phyloP scores from a whole-genome alignment of 1,140 invertebrate genomes.

The Lepidostoma basale region DNA sequence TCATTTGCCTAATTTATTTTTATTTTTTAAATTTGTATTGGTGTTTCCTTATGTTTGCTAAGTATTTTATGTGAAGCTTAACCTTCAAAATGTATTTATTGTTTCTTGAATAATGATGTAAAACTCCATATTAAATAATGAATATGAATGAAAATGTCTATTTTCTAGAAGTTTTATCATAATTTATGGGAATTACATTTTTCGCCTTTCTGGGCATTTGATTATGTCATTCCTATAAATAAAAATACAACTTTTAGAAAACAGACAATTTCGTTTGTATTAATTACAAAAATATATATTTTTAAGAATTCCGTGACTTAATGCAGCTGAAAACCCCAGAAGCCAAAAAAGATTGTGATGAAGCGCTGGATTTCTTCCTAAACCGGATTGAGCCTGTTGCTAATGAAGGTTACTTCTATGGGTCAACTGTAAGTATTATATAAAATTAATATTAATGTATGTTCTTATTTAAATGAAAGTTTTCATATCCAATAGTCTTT shows the following conservation, averaged over 20 bases:
- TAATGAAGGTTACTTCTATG: slow-evolving; percentile 39
- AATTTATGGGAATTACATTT: too few species aligned
- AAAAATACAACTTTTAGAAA: too few species aligned
- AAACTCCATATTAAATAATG: too few species aligned
- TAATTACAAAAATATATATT: not conserved
- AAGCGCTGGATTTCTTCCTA: slow-evolving; percentile 27
- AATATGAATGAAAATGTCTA: too few species aligned
- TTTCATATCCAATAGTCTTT: too few species aligned
- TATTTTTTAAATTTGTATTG: too few species aligned
- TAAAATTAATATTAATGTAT: not conserved
- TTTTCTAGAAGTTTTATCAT: too few species aligned
- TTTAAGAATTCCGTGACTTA: slow-evolving; percentile 32
- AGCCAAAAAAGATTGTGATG: slow-evolving; percentile 26
- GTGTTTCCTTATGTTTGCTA: not conserved
- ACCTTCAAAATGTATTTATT: not conserved
- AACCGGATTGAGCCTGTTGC: slow-evolving; percentile 18
- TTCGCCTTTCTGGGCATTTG: too few species aligned
- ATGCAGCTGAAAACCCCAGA: slow-evolving; percentile 35
- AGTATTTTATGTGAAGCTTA: not conserved
- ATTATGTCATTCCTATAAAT: not conserved
- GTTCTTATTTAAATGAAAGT: not conserved
- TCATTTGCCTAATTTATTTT: not conserved
- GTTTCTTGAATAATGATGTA: too few species aligned
- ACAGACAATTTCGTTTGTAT: too few species aligned
- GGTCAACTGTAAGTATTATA: slow-evolving; percentile 30